phyloP scores from a whole-genome alignment of 1,140 invertebrate genomes.

The Laodelphax striatellus region DNA sequence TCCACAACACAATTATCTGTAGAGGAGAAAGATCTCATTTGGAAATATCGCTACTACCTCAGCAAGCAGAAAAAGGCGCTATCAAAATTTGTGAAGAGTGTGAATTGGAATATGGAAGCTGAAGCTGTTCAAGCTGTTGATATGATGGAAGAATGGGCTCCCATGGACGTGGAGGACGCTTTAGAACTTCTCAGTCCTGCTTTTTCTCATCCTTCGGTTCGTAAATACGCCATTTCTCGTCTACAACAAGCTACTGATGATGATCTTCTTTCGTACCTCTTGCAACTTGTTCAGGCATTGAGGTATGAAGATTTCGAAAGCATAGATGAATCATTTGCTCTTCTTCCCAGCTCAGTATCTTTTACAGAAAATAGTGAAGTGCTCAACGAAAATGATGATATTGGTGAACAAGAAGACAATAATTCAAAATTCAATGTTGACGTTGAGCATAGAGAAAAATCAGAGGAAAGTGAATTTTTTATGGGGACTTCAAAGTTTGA shows the following conservation, averaged over 20 bases:
- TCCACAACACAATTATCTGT: constrained; percentile 73
- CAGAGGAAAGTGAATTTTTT: neutral
- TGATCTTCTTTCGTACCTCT: constrained; percentile 61
- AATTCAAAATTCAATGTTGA: neutral
- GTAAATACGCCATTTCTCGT: constrained; percentile 13
- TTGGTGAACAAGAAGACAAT: neutral
- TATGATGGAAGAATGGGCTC: constrained; percentile 81
- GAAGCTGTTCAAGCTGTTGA: constrained; percentile 86
- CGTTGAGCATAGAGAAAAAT: neutral
- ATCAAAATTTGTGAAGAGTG: constrained; percentile 95
- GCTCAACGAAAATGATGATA: neutral
- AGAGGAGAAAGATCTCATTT: constrained; percentile 95
- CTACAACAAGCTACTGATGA: constrained; percentile 40
- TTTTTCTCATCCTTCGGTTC: constrained; percentile 72
- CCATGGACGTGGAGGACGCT: constrained; percentile 96
- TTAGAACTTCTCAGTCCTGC: constrained; percentile 87
- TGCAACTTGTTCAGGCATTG: constrained; percentile 90
- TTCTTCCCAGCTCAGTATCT: neutral
- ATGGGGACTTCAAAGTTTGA: neutral
- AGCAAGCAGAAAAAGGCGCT: constrained; percentile 81
- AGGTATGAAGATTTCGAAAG: constrained; percentile 63
- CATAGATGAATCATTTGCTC: neutral
- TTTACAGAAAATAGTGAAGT: too few relatives aligned
- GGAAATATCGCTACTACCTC: constrained; percentile 94
- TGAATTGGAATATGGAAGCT: constrained; percentile 79